Base-by-base conservation (phyloP, 2,888 invertebrate species). In the Sinotaia quadrata region DNA sequence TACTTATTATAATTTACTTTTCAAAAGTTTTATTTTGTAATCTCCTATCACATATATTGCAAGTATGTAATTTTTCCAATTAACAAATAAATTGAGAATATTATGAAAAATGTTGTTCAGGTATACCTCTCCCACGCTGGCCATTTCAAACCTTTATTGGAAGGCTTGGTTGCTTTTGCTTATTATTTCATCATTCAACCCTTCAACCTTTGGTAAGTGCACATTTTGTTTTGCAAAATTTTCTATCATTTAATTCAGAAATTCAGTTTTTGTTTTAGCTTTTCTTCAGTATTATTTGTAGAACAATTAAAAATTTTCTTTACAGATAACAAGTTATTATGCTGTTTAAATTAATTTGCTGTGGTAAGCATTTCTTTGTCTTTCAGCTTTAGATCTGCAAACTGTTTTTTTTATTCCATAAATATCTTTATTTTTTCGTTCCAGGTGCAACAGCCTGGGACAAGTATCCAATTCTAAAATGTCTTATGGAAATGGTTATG, bases 401-500 rank as follows among this genome's bases (percentile, higher is more conserved):
- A 10, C 10, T 51, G 15, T 15, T 57, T 37, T 59, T 36, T 58
- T 0, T 33, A 21, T 49, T 52, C 2, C n/a, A n/a, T n/a, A n/a
- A n/a, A n/a, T n/a, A n/a, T n/a, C n/a, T n/a, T n/a, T n/a, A n/a
- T n/a, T 54, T 66, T 34, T 71, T 8, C 33, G 34, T 68, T 66
- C n/a, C 73, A 85, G 87, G 87, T 58, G 72, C 76, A 76, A 90
- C 93, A 66, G 95, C 94, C 41, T 97, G 97, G 93, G 92, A 93
- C 80, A 93, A 93, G 78, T 98, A 97, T 90, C 96, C 97, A 24
- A 97, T 94, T 59, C 91, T 98, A 75, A 91, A 94, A 73, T 93
- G 93, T 81, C 91, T 98, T 75, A 96, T 98, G 92, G 97, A 98
- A 90, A 96, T 96, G 93, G 95, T 96, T 81, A 98, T 98, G 85